Conservation (phyloP, 1,140 invertebrate species). For the Aphaenogaster ashmeadi region DNA sequence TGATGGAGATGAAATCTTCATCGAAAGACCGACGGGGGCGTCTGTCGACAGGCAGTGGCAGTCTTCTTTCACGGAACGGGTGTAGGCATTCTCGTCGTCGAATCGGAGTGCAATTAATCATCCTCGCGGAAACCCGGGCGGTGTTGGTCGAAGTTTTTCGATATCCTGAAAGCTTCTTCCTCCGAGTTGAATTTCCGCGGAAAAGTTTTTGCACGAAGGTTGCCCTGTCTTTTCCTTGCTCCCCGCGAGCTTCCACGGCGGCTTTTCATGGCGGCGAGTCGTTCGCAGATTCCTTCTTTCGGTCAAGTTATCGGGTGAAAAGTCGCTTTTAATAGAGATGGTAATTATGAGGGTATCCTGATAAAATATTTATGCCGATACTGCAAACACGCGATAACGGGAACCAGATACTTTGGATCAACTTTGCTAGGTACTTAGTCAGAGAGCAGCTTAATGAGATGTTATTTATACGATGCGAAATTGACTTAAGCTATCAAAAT, state of each 20-base stretch:
- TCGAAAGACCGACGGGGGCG: constrained; percentile 53
- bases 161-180: constrained; percentile 79
- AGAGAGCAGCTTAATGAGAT: constrained; percentile 42
- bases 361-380: constrained; percentile 59
- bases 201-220: constrained; percentile 72
- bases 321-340: constrained; percentile 58
- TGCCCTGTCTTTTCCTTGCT: constrained; percentile 18
- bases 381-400: constrained; percentile 28
- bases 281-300: constrained; percentile 48
- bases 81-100: constrained; percentile 72
- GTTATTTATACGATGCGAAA: constrained; percentile 10
- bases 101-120: constrained; percentile 78
- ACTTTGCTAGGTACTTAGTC: constrained; percentile 31
- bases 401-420: constrained; percentile 34
- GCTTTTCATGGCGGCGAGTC: constrained; percentile 48
- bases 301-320: constrained; percentile 50
- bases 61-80: constrained; percentile 54
- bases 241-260: constrained; percentile 2
- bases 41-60: constrained; percentile 45
- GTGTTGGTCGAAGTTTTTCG: constrained; percentile 75
- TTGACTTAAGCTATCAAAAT: constrained; percentile 18
- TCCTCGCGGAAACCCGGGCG: constrained; percentile 75
- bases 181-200: constrained; percentile 72
- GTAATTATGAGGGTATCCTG: constrained; percentile 50
- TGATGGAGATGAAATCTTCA: constrained; percentile 30